A percentile compares a stretch with the other conserved stretches of the same genome.
These are phyloP conservation scores for Actinernus sp. DNA, from an alignment of 92 coral and sea anemone species.

Conservation along the genomic window DNA sequence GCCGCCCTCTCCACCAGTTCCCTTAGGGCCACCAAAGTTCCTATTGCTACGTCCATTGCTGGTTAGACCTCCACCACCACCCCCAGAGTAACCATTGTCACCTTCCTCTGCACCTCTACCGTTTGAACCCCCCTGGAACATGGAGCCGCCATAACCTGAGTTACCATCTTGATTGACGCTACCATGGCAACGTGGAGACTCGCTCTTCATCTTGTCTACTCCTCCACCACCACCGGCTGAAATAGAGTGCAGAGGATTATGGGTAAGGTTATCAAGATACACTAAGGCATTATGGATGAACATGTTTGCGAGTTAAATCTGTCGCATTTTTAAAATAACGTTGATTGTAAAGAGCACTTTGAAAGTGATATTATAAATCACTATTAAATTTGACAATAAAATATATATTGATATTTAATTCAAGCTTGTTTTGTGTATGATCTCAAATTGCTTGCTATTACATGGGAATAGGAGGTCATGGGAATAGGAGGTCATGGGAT, in stretches of 20 bases:
- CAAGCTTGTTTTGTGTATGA: no score
- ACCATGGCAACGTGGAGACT: slow-evolving; percentile 86
- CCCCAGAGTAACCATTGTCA: slow-evolving; percentile 92
- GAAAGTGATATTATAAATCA: no score
- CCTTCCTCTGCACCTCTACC: slow-evolving; percentile 95
- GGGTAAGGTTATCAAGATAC: neutral
- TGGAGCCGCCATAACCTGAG: slow-evolving; percentile 83
- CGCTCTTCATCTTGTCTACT: slow-evolving; percentile 81
- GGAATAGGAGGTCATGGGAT: no score
- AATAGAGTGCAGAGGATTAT: neutral
- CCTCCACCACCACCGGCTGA: slow-evolving; percentile 89
- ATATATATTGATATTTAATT: no score
- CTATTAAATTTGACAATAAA: no score
- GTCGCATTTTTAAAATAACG: no score
- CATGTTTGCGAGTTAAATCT: no score
- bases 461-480: no score
- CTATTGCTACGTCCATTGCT: slow-evolving; percentile 79
- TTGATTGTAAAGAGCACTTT: no score
- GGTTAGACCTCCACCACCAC: slow-evolving; percentile 89
- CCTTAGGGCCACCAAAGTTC: slow-evolving; percentile 84
- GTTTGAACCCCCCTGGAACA: slow-evolving; percentile 72
- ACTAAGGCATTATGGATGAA: no score
- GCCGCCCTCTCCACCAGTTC: slow-evolving; percentile 94
- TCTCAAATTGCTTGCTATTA: no score
- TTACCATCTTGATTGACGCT: slow-evolving; percentile 65